phyloP scores from a whole-genome alignment of 2,888 invertebrate species.

The Lasioglossum malachurum region DNA sequence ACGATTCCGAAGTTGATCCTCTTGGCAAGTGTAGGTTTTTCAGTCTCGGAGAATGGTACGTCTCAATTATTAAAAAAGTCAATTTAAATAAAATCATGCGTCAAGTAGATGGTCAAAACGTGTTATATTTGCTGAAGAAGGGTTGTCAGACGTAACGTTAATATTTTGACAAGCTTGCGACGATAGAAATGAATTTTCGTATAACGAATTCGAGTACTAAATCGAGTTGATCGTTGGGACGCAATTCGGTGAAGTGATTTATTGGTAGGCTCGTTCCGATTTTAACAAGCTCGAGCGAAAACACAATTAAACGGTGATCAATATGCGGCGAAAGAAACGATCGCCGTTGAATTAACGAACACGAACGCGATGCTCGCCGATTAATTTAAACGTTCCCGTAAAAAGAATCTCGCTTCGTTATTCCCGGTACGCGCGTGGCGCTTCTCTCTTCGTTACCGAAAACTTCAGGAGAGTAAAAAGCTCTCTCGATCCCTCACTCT shows the following conservation, averaged over 20 bases:
- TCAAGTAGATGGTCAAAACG: neutral
- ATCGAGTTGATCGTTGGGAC: neutral
- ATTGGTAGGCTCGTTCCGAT: neutral
- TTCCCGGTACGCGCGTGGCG: neutral
- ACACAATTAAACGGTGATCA: neutral
- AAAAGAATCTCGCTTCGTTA: slow-evolving; percentile 9
- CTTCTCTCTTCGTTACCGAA: slow-evolving; percentile 4
- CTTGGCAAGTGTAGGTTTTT: neutral
- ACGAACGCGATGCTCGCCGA: slow-evolving; percentile 11
- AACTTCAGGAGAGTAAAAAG: slow-evolving; percentile 10
- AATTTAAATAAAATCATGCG: slow-evolving; percentile 18
- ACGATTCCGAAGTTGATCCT: neutral
- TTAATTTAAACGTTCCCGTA: slow-evolving; percentile 17
- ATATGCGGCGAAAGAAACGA: slow-evolving; percentile 1
- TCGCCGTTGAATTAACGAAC: slow-evolving; percentile 14
- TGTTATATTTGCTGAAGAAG: neutral
- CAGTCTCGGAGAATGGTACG: neutral
- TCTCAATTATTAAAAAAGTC: slow-evolving; percentile 25
- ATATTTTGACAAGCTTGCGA: neutral
- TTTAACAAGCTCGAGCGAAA: neutral
- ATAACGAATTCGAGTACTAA: neutral
- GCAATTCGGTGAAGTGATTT: neutral
- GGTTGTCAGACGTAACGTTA: neutral
- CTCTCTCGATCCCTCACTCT: neutral
- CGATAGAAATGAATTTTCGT: neutral